Percentiles rank a stretch among this genome's conserved stretches.
These are phyloP conservation scores for Oophaga pumilio DNA, from an alignment of 2,113 vertebrate genomes.

Conservation along the genomic window DNA sequence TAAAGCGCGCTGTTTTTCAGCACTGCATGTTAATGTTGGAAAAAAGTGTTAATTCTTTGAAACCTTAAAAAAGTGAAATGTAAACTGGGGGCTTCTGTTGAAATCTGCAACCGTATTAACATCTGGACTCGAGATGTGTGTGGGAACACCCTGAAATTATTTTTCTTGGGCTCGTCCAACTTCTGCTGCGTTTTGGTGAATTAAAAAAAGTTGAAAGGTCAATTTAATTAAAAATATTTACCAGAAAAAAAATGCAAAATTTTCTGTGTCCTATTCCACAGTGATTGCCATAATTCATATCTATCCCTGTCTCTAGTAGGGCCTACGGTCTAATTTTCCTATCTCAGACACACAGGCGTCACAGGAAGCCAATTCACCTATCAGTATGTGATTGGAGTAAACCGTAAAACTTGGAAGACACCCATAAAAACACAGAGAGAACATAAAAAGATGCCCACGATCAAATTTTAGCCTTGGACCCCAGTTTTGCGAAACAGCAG, in stretches of 20 bases:
- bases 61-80: constrained; percentile 64
- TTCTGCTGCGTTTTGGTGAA: constrained; percentile 65
- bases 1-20: constrained; percentile 58
- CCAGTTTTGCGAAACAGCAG: too few relatives aligned
- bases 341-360: background rate
- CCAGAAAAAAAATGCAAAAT: background rate
- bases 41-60: constrained; percentile 62
- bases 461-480: too few relatives aligned
- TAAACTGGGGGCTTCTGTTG: constrained; percentile 58
- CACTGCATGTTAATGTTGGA: constrained; percentile 62
- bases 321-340: background rate
- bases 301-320: background rate
- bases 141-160: constrained; percentile 59
- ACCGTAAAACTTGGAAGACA: background rate
- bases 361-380: background rate
- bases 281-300: background rate
- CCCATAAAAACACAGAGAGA: background rate
- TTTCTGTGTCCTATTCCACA: background rate
- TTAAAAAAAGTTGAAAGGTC: constrained; percentile 67
- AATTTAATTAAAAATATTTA: constrained; percentile 60
- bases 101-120: constrained; percentile 61
- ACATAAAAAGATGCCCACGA: too few relatives aligned
- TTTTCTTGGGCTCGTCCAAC: constrained; percentile 70
- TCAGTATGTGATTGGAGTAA: too few relatives aligned
- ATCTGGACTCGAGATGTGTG: constrained; percentile 54